Conservation (phyloP, 2,888 invertebrate genomes). For the Acanthopleura granulata region DNA sequence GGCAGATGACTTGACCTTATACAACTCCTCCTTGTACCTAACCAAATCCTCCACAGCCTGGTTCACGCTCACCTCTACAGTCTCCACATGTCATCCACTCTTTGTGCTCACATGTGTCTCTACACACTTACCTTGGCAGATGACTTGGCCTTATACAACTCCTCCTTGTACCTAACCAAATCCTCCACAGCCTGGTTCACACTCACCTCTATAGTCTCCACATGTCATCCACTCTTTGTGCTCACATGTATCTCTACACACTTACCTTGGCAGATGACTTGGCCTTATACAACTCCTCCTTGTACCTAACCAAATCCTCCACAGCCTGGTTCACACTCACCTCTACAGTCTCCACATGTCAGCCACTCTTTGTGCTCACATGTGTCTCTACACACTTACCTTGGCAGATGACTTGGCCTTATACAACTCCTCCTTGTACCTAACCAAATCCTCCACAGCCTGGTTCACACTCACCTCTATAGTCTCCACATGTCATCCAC, state of each 20-base stretch:
- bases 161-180: too few species aligned
- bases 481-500: too few species aligned
- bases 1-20: constrained; percentile 58
- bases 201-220: constrained; percentile 70
- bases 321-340: constrained; percentile 71
- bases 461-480: too few species aligned
- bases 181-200: neutral
- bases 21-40: constrained; percentile 40
- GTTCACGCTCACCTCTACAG: constrained; percentile 68
- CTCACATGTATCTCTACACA: neutral
- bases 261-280: constrained; percentile 63
- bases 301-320: constrained; percentile 72
- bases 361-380: constrained; percentile 69
- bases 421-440: too few species aligned
- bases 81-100: constrained; percentile 68
- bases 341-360: constrained; percentile 70
- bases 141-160: constrained; percentile 61
- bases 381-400: too few species aligned
- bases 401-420: too few species aligned
- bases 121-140: constrained; percentile 41
- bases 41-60: too few species aligned
- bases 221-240: constrained; percentile 70
- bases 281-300: constrained; percentile 60
- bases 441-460: too few species aligned
- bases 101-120: constrained; percentile 61